Evolutionary conservation across 2,113 vertebrate genomes (phyloP).

Genomic region (Antennarius striatus): DNA sequence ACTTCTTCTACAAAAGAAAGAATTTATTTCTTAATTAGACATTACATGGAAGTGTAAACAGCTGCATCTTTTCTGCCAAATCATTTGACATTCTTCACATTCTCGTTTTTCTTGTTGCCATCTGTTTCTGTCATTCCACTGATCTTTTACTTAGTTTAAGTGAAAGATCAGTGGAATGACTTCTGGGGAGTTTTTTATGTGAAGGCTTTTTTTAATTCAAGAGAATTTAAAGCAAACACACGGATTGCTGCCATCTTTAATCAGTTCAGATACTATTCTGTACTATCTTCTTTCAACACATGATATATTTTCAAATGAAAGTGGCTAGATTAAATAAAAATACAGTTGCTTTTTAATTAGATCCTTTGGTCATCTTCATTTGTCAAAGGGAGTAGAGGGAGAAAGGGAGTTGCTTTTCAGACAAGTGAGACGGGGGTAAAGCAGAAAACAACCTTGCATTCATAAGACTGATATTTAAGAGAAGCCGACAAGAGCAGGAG

Average conservation of each 20-base stretch:
- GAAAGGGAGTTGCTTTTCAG: background rate
- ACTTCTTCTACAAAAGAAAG: background rate
- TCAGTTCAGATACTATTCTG: background rate
- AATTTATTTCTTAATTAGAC: background rate
- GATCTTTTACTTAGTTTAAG: no score
- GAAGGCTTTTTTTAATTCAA: no score
- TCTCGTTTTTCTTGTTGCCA: slow-evolving; percentile 24
- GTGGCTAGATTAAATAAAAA: slow-evolving; percentile 12
- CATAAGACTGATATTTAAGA: background rate
- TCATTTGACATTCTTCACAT: slow-evolving; percentile 34
- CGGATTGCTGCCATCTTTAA: no score
- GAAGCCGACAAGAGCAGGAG: background rate
- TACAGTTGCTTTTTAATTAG: slow-evolving; percentile 13
- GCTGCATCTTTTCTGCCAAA: slow-evolving; percentile 40
- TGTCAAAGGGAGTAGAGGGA: background rate
- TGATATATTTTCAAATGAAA: slow-evolving; percentile 29
- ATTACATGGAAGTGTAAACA: slow-evolving; percentile 21
- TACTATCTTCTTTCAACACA: slow-evolving; percentile 28
- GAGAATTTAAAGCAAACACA: no score
- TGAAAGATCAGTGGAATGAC: no score
- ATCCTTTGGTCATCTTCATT: background rate
- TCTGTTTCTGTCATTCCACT: no score
- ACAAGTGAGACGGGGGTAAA: background rate
- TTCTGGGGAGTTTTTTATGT: no score
- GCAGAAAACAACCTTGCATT: background rate